Base-by-base conservation (phyloP, 2,888 invertebrate species). In the Ligdia adustata region DNA sequence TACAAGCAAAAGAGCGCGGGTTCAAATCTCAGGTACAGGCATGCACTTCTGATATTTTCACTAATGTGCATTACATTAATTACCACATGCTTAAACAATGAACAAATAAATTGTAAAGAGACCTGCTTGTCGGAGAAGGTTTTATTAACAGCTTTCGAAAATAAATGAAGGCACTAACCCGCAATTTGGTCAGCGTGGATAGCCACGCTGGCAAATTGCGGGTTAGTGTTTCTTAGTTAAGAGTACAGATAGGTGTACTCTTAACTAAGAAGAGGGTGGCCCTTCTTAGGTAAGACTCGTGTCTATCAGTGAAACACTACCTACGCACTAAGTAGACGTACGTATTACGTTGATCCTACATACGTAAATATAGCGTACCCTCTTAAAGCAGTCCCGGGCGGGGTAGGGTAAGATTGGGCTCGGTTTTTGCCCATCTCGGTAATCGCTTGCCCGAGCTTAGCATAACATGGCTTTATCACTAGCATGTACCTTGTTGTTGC, bases 371-470 rank as follows among this genome's bases (percentile, higher is more conserved):
- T 13, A 15, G 4, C 11, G 14, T 26, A 28, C 39, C 39, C 20
- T 20, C 20, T 20, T 29, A 29, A 39, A 29, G 28, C 40, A 40
- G 40, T 40, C 20, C 11, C 27, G 20, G 9, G 27, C 14, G 24
- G n/a, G n/a, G n/a, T 16, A 29, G 27, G 26, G 45, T 38, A 39
- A 45, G 45, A 45, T 45, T 39, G 27, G 37, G 34, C 20, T n/a
- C 6, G 22, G 41, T 37, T 47, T 47, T 41, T 41, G 47, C 31
- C 24, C 28, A 31, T 18, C 24, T 28, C 18, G 22, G 47, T 47
- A 37, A 47, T 41, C 46, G 34, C 26, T 45, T 20, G 32, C 9
- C 31, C 45, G 39, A 39, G 39, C 47, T 47, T 47, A 31, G 37
- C 47, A 41, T 47, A 37, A 47, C 37, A 41, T 34, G 40, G 28